Evolutionary conservation across 1,140 invertebrate genomes (phyloP).

Genomic region (Andricus grossulariae): DNA sequence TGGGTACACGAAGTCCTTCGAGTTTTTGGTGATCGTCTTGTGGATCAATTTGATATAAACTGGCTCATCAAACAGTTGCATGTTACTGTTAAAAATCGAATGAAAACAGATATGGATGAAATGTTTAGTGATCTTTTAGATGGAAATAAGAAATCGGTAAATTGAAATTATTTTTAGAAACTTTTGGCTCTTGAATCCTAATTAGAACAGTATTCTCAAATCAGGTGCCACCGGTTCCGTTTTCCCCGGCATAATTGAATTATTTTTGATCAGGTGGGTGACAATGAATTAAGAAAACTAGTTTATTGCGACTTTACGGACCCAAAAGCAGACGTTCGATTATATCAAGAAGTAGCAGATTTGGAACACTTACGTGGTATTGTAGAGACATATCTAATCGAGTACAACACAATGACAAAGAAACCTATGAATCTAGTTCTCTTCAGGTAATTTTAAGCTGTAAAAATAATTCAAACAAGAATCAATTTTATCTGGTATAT

Average conservation of each 20-base stretch:
- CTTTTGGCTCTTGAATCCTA: not conserved
- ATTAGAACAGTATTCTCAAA: slow-evolving; percentile 22
- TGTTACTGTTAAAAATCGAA: slow-evolving; percentile 77
- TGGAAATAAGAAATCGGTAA: slow-evolving; percentile 33
- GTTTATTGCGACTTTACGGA: slow-evolving; percentile 97
- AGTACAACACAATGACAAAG: slow-evolving; percentile 97
- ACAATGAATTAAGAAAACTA: slow-evolving; percentile 88
- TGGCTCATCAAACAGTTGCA: slow-evolving; percentile 87
- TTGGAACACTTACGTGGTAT: slow-evolving; percentile 88
- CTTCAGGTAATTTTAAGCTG: slow-evolving; percentile 81
- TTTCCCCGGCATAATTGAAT: not conserved
- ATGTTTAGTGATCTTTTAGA: slow-evolving; percentile 69
- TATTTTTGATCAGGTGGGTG: slow-evolving; percentile 78
- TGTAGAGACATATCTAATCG: slow-evolving; percentile 93
- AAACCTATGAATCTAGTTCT: slow-evolving; percentile 98
- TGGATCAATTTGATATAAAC: slow-evolving; percentile 87
- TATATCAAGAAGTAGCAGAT: slow-evolving; percentile 92
- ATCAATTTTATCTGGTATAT: slow-evolving; percentile 1
- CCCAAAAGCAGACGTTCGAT: slow-evolving; percentile 91
- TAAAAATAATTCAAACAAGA: not conserved
- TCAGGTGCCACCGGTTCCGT: no score
- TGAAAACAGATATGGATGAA: slow-evolving; percentile 72
- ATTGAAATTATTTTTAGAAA: slow-evolving; percentile 7
- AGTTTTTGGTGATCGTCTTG: slow-evolving; percentile 95
- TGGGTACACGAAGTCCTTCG: slow-evolving; percentile 97